phyloP scores from a whole-genome alignment of 2,797 vertebrate genomes.

The Hapalemur alaotrensis region DNA sequence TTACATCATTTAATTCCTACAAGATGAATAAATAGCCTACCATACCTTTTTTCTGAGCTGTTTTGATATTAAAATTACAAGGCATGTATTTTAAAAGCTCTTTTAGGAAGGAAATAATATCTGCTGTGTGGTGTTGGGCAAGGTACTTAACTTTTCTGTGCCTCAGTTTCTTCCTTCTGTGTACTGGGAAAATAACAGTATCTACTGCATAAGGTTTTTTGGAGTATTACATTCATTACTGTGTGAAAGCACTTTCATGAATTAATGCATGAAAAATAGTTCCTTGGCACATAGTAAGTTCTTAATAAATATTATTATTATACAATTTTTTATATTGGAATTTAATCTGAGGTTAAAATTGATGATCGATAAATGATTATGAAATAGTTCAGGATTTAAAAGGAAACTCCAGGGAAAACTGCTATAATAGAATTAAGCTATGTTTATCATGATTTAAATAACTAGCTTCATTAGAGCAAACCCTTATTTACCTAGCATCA shows the following conservation, averaged over 20 bases:
- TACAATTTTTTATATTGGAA: not conserved
- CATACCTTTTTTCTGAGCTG: not conserved
- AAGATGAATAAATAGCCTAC: not conserved
- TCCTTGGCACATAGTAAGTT: not conserved
- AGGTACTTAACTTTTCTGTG: not conserved
- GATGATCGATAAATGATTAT: not conserved
- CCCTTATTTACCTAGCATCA: not conserved
- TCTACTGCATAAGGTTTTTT: not conserved
- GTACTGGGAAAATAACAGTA: not conserved
- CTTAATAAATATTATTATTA: not conserved
- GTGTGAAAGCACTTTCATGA: not conserved
- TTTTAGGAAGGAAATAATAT: constrained; percentile 17
- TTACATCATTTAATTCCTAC: not conserved
- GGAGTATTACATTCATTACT: constrained; percentile 21
- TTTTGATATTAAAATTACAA: not conserved
- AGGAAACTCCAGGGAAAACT: not conserved
- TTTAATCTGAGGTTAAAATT: constrained; percentile 41
- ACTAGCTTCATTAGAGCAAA: constrained; percentile 25
- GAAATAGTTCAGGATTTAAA: constrained; percentile 13
- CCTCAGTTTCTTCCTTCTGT: constrained; percentile 21
- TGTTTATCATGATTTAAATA: constrained; percentile 40
- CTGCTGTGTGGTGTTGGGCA: not conserved
- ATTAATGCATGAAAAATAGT: not conserved
- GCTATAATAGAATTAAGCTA: not conserved
- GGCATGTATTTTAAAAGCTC: not conserved